A percentile compares a stretch with the other conserved stretches of the same genome.
Evolutionary conservation across 2,797 vertebrate species (phyloP).

Genomic region (Myripristis murdjan): DNA sequence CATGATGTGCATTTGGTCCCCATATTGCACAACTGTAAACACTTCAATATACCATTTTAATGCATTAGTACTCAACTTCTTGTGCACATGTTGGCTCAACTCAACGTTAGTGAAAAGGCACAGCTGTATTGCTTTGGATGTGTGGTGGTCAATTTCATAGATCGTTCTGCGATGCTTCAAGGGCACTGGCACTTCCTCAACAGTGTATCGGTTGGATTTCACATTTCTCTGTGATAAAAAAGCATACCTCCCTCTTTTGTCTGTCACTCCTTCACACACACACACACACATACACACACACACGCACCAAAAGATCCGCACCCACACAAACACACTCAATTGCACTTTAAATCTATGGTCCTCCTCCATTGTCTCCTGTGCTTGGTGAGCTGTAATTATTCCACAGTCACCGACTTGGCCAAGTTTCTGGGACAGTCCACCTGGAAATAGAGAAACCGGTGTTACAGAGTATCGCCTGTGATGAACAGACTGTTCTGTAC

Average conservation of each 20-base stretch:
- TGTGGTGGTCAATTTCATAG: conserved; percentile 49
- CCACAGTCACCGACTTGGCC: conserved; percentile 98
- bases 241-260: conserved; percentile 20
- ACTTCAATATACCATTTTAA: conserved; percentile 71
- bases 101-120: conserved; percentile 58
- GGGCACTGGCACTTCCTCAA: conserved; percentile 57
- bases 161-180: conserved; percentile 45
- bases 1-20: conserved; percentile 70
- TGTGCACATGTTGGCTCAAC: conserved; percentile 63
- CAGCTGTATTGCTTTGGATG: conserved; percentile 60
- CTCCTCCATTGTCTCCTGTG: conserved; percentile 39
- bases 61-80: conserved; percentile 43
- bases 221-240: conserved; percentile 70
- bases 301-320: conserved; percentile 34
- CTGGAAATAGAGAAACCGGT: conserved; percentile 76
- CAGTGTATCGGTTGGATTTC: conserved; percentile 71
- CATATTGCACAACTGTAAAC: conserved; percentile 86
- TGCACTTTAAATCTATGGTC: conserved; percentile 75
- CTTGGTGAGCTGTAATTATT: conserved; percentile 78
- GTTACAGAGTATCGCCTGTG: conserved; percentile 21
- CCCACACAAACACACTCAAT: conserved; percentile 73
- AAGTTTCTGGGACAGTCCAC: conserved; percentile 99
- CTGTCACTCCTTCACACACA: conserved; percentile 17
- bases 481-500: not conserved
- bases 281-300: conserved; percentile 33